These are phyloP conservation scores for Neotoma lepida DNA, from an alignment of 2,113 vertebrate genomes.

Conservation along the genomic window DNA sequence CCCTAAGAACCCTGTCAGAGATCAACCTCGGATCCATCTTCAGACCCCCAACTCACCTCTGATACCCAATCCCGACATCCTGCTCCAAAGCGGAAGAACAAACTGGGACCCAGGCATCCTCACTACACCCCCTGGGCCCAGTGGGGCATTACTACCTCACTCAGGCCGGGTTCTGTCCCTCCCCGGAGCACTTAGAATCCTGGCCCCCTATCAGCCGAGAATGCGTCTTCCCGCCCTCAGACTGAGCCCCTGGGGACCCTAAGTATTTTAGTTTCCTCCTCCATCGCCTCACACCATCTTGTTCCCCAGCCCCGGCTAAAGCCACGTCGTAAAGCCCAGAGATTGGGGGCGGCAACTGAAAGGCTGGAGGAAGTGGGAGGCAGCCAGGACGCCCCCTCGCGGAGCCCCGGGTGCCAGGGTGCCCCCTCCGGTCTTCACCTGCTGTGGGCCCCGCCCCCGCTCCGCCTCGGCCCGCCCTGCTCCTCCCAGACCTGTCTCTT, in stretches of 20 bases:
- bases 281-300: conserved; percentile 24
- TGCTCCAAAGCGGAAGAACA: not conserved
- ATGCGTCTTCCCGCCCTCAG: conserved; percentile 35
- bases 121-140: not conserved
- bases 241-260: conserved; percentile 42
- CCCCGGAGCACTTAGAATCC: not conserved
- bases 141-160: not conserved
- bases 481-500: no score
- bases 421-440: conserved; percentile 67
- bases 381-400: conserved; percentile 59
- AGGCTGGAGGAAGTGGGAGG: conserved; percentile 17
- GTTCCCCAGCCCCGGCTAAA: conserved; percentile 6
- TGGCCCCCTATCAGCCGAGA: not conserved
- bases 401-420: not conserved
- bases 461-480: conserved; percentile 64
- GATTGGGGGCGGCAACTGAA: not conserved
- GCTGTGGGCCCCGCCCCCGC: conserved; percentile 69
- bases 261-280: conserved; percentile 19
- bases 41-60: not conserved
- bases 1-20: conserved; percentile 4
- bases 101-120: not conserved
- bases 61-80: conserved; percentile 2
- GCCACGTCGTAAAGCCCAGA: conserved; percentile 38
- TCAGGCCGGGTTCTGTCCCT: not conserved
- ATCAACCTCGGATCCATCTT: not conserved